A percentile compares a stretch with the other conserved stretches of the same genome.
Evolutionary conservation across 2,797 vertebrate genomes (phyloP).

Genomic region (Syngnathus acus): DNA sequence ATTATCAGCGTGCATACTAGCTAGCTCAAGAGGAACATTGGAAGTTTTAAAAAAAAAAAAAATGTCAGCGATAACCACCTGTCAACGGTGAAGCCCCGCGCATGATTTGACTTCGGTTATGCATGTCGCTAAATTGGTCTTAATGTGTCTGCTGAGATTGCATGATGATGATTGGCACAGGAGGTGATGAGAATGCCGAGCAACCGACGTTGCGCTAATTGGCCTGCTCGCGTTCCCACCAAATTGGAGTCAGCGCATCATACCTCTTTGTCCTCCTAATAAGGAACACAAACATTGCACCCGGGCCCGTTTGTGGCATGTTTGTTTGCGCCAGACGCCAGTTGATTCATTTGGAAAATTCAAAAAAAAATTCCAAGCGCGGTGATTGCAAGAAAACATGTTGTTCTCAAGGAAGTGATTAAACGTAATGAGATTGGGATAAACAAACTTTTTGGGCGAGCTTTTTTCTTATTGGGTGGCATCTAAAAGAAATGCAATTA

Average conservation of each 20-base stretch:
- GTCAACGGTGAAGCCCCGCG: neutral
- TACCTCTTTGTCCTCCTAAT: slow-evolving; percentile 35
- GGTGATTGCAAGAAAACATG: slow-evolving; percentile 4
- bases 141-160: slow-evolving; percentile 59
- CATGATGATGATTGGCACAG: slow-evolving; percentile 68
- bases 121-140: slow-evolving; percentile 53
- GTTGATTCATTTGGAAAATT: neutral
- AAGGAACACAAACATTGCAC: slow-evolving; percentile 43
- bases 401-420: slow-evolving; percentile 4
- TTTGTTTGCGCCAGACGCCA: slow-evolving; percentile 27
- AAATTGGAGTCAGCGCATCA: slow-evolving; percentile 47
- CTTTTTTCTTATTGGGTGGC: neutral
- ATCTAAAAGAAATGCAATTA: neutral
- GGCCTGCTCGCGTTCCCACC: slow-evolving; percentile 31
- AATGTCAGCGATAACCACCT: neutral
- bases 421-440: neutral
- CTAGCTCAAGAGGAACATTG: neutral
- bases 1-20: neutral
- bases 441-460: neutral
- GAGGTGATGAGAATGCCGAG: slow-evolving; percentile 45
- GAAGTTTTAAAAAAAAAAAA: neutral
- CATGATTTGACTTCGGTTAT: slow-evolving; percentile 35
- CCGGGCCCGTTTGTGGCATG: slow-evolving; percentile 24
- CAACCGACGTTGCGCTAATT: slow-evolving; percentile 45
- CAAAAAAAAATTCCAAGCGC: neutral